These are phyloP conservation scores for Phragmatobia fuliginosa DNA, from an alignment of 2,888 invertebrate species.

Conservation along the genomic window DNA sequence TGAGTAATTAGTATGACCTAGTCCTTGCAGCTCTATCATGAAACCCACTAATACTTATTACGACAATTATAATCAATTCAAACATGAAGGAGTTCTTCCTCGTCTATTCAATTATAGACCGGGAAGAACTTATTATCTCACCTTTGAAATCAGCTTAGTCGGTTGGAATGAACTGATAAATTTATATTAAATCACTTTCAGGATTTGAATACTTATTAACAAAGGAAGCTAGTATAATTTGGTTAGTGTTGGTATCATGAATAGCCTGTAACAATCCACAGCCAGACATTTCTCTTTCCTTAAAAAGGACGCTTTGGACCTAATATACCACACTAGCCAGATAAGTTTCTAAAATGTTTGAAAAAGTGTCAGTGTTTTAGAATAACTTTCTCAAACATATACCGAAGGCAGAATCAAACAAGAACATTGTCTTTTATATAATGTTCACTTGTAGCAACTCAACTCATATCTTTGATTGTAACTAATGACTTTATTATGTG, in stretches of 20 bases:
- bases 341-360: background rate
- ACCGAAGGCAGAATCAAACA: constrained; percentile 21
- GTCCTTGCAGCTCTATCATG: constrained; percentile 7
- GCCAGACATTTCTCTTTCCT: no score
- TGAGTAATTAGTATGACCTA: background rate
- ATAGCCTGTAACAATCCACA: no score
- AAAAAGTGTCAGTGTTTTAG: no score
- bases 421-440: constrained; percentile 20
- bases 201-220: background rate
- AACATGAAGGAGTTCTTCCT: background rate
- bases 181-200: background rate
- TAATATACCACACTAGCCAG: no score
- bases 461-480: constrained; percentile 46
- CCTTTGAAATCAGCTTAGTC: background rate
- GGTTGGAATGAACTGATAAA: background rate
- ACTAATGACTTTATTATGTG: constrained; percentile 44
- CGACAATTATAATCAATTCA: constrained; percentile 8
- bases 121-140: background rate
- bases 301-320: no score
- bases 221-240: background rate
- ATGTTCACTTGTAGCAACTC: constrained; percentile 44
- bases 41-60: constrained; percentile 39
- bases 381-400: background rate
- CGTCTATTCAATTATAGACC: background rate
- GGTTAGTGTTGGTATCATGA: background rate